Base-by-base conservation (phyloP, 2,113 vertebrate species). In the Sylvilagus bachmani region DNA sequence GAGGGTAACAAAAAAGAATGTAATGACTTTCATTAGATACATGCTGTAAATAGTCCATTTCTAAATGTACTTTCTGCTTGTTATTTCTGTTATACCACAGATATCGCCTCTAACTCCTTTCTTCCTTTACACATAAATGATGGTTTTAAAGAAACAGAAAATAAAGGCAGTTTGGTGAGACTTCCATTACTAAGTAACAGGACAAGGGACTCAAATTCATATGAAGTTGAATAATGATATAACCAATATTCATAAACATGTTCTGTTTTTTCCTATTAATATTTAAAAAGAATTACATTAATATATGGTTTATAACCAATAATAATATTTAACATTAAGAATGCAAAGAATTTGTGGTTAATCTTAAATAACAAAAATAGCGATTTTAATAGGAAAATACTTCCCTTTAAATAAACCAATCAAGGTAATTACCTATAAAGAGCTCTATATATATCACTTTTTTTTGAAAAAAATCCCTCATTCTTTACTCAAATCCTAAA, bases 61-160 rank as follows among this genome's bases (percentile, higher is more conserved):
- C 38, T 66, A 80, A 83, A 53, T 51, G 64, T 0, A 33, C 58
- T 93, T 58, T 51, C 44, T 74, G 5, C 67, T 88, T 70, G 51
- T 67, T 13, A 64, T 58, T 90, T 86, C 69, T 82, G 10, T 5
- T 10, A 62, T 31, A 64, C 10, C 31, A 79, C 9, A 87, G 2
- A 31, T 33, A 64, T 51, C 71, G 11, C 33, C 86, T 71, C 79
- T 74, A 19, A 83, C 58, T 90, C 16, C 51, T 86, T 84, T 62
- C 25, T 74, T 94, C 84, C n/a, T 89, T 82, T 78, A 11, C 0
- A 70, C 16, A 10, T 53, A 70, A 94, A 88, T 82, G 10, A 80
- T 61, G 88, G n/a, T 93, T 92, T 97, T 25, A 87, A 10, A 92
- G 33, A 86, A 96, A 78, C 55, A 78, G 29, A 85, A 79, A 89